A percentile compares a stretch with the other conserved stretches of the same genome.
Conservation (phyloP, 2,797 vertebrate genomes). For the Leontocebus nigricollis region DNA sequence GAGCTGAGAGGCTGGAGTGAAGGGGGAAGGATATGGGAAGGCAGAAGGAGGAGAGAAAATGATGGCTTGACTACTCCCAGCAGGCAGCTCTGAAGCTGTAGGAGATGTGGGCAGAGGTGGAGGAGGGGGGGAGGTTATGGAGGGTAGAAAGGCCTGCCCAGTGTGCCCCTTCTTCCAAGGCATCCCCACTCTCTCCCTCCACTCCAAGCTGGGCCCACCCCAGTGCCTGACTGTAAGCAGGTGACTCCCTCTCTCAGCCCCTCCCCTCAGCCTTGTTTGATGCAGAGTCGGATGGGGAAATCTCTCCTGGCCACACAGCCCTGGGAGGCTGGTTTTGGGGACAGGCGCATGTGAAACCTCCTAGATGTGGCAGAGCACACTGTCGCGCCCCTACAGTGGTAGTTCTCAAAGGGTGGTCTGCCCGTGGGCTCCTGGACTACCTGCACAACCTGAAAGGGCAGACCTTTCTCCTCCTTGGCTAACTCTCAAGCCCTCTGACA, state of each 20-base stretch:
- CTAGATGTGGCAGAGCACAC: fast-evolving
- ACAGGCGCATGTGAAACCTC: background rate
- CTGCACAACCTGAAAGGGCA: background rate
- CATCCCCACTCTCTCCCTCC: no score
- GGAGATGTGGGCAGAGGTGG: no score
- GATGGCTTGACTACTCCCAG: background rate
- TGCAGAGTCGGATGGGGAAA: background rate
- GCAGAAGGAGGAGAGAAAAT: background rate
- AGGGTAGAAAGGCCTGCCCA: background rate
- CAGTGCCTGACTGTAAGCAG: background rate
- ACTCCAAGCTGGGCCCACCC: background rate
- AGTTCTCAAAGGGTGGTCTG: background rate
- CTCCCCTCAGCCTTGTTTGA: background rate
- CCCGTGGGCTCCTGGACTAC: background rate
- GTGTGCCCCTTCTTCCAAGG: background rate
- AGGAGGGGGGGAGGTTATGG: background rate
- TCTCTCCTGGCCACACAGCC: no score
- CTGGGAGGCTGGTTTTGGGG: background rate
- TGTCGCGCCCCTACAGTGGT: fast-evolving
- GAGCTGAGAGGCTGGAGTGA: background rate
- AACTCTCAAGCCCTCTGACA: background rate
- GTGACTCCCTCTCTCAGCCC: no score
- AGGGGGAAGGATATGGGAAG: background rate
- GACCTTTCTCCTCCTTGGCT: no score
- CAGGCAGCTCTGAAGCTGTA: background rate